Percentiles rank a stretch among this genome's conserved stretches.
Evolutionary conservation across 1,140 invertebrate species (phyloP).

Genomic region (Aphelinus certus): DNA sequence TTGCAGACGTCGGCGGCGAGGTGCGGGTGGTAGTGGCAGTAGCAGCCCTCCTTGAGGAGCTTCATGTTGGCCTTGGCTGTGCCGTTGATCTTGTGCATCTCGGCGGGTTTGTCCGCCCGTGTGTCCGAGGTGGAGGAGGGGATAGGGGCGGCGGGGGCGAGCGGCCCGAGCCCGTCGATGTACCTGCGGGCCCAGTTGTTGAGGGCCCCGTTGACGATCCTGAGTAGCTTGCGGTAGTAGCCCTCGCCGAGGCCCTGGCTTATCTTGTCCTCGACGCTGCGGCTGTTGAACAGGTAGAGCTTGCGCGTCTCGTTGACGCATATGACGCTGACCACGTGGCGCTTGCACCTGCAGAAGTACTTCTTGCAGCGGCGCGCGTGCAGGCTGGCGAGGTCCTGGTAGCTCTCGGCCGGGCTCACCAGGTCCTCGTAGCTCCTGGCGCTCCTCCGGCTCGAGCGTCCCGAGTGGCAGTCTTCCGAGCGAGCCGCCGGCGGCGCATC

Average conservation of each 20-base stretch:
- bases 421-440: constrained; percentile 56
- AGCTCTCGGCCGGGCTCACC: constrained; percentile 56
- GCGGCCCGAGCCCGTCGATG: constrained; percentile 55
- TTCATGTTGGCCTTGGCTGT: constrained; percentile 62
- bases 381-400: constrained; percentile 55
- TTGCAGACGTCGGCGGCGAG: constrained; percentile 63
- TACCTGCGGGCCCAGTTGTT: constrained; percentile 59
- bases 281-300: constrained; percentile 62
- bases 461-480: constrained; percentile 53
- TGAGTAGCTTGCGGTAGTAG: constrained; percentile 60
- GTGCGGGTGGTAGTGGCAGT: constrained; percentile 64
- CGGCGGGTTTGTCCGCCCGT: not conserved
- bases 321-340: constrained; percentile 63
- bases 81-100: constrained; percentile 63
- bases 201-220: constrained; percentile 57
- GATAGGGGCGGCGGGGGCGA: not conserved
- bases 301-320: constrained; percentile 60
- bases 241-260: constrained; percentile 58
- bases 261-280: constrained; percentile 60
- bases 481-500: constrained; percentile 51
- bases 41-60: constrained; percentile 63
- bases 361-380: constrained; percentile 60
- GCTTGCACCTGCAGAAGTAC: constrained; percentile 60
- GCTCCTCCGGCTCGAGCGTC: constrained; percentile 51
- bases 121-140: too few species aligned